Conservation (phyloP, 2,113 vertebrate species). For the Tachysurus fulvidraco region DNA sequence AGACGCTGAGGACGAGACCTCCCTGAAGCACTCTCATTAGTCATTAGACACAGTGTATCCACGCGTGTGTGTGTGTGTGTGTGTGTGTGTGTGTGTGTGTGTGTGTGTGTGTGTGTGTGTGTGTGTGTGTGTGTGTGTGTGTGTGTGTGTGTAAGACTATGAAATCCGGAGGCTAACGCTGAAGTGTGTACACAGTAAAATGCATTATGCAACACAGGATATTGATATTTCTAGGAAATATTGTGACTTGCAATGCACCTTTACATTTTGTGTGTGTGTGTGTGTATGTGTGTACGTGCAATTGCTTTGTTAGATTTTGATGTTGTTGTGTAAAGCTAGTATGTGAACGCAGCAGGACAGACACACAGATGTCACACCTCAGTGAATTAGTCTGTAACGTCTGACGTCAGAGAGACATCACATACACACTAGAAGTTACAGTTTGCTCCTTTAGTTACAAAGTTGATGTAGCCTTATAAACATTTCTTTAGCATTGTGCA, state of each 20-base stretch:
- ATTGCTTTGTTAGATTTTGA: background rate
- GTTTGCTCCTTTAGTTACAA: background rate
- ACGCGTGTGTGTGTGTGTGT: constrained; percentile 19
- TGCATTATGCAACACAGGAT: background rate
- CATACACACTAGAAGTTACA: background rate
- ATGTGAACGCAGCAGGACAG: background rate
- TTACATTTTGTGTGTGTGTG: constrained; percentile 5
- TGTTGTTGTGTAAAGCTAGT: background rate
- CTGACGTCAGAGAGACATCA: background rate
- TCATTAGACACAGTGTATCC: background rate
- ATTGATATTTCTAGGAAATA: background rate
- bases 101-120: constrained; percentile 18
- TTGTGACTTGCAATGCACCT: background rate
- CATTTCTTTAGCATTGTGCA: background rate
- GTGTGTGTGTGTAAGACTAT: constrained; percentile 1
- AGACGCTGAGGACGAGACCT: constrained; percentile 47
- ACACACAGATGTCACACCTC: background rate
- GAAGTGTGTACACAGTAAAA: background rate
- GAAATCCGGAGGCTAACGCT: background rate
- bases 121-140: constrained; percentile 22
- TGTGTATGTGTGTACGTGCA: constrained; percentile 22
- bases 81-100: constrained; percentile 16
- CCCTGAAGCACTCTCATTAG: constrained; percentile 41
- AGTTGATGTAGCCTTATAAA: background rate
- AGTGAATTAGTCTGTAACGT: background rate